A percentile compares a stretch with the other conserved stretches of the same genome.
Evolutionary conservation across 2,888 invertebrate species (phyloP).

Genomic region (Cephus runcator): DNA sequence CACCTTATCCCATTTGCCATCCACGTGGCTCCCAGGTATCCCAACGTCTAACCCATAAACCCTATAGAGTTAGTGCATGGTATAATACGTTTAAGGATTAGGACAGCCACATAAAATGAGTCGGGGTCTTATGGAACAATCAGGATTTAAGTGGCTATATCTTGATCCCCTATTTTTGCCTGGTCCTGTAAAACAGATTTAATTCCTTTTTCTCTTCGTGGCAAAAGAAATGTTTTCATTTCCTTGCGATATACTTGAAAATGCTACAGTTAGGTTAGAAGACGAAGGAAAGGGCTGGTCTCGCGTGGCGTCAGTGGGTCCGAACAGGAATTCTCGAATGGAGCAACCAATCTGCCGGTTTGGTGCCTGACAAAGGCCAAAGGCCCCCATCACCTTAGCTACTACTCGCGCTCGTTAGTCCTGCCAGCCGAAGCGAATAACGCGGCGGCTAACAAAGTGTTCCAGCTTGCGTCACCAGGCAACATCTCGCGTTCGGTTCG

Average conservation of each 20-base stretch:
- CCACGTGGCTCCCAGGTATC: not conserved
- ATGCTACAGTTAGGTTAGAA: not conserved
- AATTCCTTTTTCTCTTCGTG: too few species aligned
- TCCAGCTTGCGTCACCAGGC: not conserved
- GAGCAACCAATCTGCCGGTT: too few species aligned
- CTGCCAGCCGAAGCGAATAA: not conserved
- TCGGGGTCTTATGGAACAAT: not conserved
- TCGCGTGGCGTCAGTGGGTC: not conserved
- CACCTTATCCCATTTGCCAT: not conserved
- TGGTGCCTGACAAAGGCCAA: not conserved
- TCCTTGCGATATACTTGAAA: not conserved
- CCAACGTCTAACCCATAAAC: not conserved
- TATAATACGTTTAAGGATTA: not conserved
- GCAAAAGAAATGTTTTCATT: not conserved
- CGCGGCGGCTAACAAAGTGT: not conserved
- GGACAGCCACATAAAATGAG: not conserved
- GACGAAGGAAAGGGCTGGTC: not conserved
- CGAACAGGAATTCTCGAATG: not conserved
- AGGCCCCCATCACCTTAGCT: not conserved
- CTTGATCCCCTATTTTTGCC: not conserved
- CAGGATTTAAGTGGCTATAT: not conserved
- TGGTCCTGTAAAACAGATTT: not conserved
- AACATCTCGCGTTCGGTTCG: not conserved
- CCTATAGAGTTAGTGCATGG: not conserved
- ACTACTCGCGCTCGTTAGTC: not conserved